A percentile compares a stretch with the other conserved stretches of the same genome.
Conservation (phyloP, 2,113 vertebrate species). For the Mesitornis unicolor region DNA sequence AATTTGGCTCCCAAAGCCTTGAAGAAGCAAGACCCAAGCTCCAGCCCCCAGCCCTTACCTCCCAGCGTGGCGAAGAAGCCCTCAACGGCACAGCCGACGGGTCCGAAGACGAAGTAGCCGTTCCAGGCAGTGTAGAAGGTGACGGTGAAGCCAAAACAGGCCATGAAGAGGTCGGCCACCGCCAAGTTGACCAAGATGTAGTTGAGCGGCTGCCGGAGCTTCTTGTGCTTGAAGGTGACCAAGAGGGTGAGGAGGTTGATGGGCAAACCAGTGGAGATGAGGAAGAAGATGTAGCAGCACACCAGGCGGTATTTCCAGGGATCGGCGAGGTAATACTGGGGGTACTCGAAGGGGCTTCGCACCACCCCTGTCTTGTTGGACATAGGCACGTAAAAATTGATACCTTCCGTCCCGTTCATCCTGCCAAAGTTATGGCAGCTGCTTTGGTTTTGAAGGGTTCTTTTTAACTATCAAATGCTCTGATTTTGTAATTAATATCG, state of each 20-base stretch:
- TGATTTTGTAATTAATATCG: neutral
- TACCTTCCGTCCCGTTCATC: conserved; percentile 82
- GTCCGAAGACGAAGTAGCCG: conserved; percentile 73
- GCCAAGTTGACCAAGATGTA: conserved; percentile 81
- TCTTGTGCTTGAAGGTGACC: conserved; percentile 83
- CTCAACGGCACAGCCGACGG: conserved; percentile 62
- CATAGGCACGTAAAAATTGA: conserved; percentile 83
- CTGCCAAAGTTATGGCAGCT: neutral
- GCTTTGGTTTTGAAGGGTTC: neutral
- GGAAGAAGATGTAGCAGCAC: conserved; percentile 78
- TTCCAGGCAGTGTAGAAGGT: conserved; percentile 66
- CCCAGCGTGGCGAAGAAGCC: conserved; percentile 80
- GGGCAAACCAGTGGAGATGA: conserved; percentile 74
- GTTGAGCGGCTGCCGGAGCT: conserved; percentile 81
- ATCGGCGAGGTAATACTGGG: conserved; percentile 80
- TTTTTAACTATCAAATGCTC: neutral
- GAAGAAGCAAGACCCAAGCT: neutral
- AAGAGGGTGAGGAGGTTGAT: conserved; percentile 80
- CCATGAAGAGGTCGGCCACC: conserved; percentile 77
- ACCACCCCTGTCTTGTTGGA: conserved; percentile 83
- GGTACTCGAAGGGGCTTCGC: conserved; percentile 77
- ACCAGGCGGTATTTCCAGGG: conserved; percentile 68
- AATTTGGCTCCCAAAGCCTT: neutral
- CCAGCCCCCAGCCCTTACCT: conserved; percentile 51
- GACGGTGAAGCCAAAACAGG: conserved; percentile 75